Base-by-base conservation (phyloP, 1,140 invertebrate genomes). In the Platyscapa corneri region DNA sequence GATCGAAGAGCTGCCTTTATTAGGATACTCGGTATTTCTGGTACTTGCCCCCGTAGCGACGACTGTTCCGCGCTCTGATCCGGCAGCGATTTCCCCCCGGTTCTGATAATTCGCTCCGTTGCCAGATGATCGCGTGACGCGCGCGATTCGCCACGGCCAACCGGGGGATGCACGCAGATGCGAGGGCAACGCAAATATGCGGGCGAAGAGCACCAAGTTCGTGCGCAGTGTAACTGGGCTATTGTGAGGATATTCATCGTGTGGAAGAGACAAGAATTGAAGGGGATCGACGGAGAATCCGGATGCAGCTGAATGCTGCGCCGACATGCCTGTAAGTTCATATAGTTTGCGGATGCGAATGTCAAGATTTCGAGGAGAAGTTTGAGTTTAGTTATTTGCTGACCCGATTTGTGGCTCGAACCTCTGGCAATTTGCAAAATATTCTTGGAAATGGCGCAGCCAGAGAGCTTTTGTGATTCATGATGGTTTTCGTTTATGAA, bases 71-170 rank as follows among this genome's bases (percentile, higher is more conserved):
- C n/a, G n/a, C n/a, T n/a, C 16, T 20, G 49, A 53, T 16, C 49
- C 16, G 8, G 49, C 16, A 37, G 32, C 39, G 78, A 39, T 79
- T 79, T 79, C 76, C 32, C 65, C 16, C 81, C 75, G 82, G 83
- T 87, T 85, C 86, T 84, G 85, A 83, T 86, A 85, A 88, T 88
- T 87, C 86, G 86, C 84, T 72, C 46, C n/a, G 5, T 27, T 16
- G 46, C n/a, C 75, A 6, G 53, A 78, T 87, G 85, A 82, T 81
- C 60, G 78, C 84, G 82, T 39, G 67, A 72, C 67, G 67, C 34
- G 14, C 23, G 32, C 67, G 67, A 72, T 72, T 72, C 34, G 34
- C 16, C 20, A 72, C 7, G 67, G 32, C 20, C 34, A 34, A 72
- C 20, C 16, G 16, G 12, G 64, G 32, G 12, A 10, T 34, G 5